Evolutionary conservation across 2,113 vertebrate species (phyloP).

Genomic region (Cervus canadensis): DNA sequence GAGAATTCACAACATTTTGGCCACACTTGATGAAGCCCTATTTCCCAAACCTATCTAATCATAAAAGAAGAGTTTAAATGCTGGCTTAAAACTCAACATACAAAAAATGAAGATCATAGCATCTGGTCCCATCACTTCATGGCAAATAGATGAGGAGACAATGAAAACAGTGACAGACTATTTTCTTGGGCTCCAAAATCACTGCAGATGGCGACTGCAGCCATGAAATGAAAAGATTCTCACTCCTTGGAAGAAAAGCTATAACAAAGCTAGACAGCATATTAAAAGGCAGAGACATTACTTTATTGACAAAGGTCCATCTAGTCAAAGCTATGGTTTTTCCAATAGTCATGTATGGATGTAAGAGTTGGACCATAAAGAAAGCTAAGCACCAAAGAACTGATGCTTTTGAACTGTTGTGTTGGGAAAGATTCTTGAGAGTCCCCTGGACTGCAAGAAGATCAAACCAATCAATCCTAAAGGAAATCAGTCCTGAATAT

Average conservation of each 20-base stretch:
- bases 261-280: background rate
- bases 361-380: background rate
- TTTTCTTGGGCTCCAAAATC: background rate
- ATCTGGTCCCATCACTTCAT: background rate
- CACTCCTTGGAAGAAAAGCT: background rate
- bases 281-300: background rate
- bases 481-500: background rate
- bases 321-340: background rate
- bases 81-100: background rate
- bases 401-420: background rate
- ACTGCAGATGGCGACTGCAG: background rate
- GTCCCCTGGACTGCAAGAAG: background rate
- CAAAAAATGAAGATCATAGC: background rate
- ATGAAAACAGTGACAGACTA: background rate
- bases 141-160: background rate
- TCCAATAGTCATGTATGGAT: background rate
- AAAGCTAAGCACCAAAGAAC: background rate
- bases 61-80: background rate
- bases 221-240: background rate
- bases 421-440: background rate
- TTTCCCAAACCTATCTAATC: background rate
- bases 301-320: background rate
- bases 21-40: background rate
- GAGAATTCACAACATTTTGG: background rate
- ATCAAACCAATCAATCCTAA: background rate